These are phyloP conservation scores for Drosophila melanica DNA, from an alignment of 1,140 invertebrate genomes.

Conservation along the genomic window DNA sequence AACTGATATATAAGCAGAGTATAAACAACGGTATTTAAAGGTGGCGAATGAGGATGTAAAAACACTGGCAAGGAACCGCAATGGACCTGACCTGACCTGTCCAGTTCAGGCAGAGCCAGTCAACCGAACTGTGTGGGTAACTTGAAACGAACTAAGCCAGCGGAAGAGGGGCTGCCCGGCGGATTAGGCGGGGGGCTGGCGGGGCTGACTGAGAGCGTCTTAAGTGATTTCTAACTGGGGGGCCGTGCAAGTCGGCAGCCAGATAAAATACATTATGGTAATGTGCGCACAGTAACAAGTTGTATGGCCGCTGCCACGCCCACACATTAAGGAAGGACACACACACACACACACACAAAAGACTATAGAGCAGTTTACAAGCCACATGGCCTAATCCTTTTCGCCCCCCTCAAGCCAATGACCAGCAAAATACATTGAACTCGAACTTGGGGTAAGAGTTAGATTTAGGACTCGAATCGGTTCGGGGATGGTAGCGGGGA, in stretches of 20 bases:
- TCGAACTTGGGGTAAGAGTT: constrained; percentile 14
- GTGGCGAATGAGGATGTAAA: constrained; percentile 4
- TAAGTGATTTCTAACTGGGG: constrained; percentile 67
- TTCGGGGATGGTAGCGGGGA: not conserved
- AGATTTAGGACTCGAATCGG: constrained; percentile 1
- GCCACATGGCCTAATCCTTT: constrained; percentile 50
- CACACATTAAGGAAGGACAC: constrained; percentile 32
- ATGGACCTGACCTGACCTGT: constrained; percentile 12
- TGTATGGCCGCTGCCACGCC: constrained; percentile 32
- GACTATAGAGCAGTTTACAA: constrained; percentile 26
- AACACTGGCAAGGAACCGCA: constrained; percentile 1
- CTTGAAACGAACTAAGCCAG: constrained; percentile 17
- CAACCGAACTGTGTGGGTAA: constrained; percentile 19
- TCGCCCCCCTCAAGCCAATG: constrained; percentile 42
- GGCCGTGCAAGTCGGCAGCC: constrained; percentile 24
- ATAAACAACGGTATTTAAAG: not conserved
- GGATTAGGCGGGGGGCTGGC: constrained; percentile 4
- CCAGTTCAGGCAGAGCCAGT: constrained; percentile 2
- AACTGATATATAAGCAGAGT: no score
- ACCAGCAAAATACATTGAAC: constrained; percentile 52
- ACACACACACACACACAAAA: constrained; percentile 12
- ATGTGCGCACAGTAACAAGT: constrained; percentile 66
- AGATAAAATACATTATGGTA: constrained; percentile 75
- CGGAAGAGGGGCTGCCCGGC: not conserved
- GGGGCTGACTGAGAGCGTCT: constrained; percentile 17